Conservation (phyloP, 2,888 invertebrate genomes). For the Cataglyphis altisquamis region DNA sequence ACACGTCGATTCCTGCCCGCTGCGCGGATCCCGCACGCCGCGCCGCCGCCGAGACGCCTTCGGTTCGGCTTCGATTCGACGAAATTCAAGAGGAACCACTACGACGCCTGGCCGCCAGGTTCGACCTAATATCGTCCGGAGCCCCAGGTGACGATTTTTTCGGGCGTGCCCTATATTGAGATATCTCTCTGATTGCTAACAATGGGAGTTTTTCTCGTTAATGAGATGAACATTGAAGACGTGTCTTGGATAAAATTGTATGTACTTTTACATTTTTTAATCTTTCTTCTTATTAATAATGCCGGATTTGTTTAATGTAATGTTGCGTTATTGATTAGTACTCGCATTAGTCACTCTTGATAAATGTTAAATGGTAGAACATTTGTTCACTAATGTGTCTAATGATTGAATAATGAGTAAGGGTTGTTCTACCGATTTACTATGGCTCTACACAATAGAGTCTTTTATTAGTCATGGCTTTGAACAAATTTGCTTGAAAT, state of each 20-base stretch:
- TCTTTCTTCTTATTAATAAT: background rate
- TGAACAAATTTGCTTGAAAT: background rate
- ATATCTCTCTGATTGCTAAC: background rate
- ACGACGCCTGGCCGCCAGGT: background rate
- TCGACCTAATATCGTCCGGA: background rate
- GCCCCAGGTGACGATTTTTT: no score
- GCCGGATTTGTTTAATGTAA: background rate
- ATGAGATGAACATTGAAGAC: background rate
- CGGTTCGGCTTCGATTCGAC: constrained; percentile 50
- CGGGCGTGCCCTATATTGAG: background rate
- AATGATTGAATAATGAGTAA: background rate
- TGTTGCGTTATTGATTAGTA: background rate
- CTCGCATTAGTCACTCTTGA: background rate
- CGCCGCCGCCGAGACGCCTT: constrained; percentile 33
- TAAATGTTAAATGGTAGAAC: background rate
- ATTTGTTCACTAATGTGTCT: background rate
- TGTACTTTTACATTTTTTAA: background rate
- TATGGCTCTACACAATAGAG: background rate
- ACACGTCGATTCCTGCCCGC: constrained; percentile 40
- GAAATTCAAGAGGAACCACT: constrained; percentile 46
- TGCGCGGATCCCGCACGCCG: constrained; percentile 1
- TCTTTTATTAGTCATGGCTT: background rate
- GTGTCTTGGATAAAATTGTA: background rate
- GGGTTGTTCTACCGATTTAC: background rate
- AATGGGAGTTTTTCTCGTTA: background rate